phyloP scores from a whole-genome alignment of 2,113 vertebrate species.

The Oplegnathus fasciatus region DNA sequence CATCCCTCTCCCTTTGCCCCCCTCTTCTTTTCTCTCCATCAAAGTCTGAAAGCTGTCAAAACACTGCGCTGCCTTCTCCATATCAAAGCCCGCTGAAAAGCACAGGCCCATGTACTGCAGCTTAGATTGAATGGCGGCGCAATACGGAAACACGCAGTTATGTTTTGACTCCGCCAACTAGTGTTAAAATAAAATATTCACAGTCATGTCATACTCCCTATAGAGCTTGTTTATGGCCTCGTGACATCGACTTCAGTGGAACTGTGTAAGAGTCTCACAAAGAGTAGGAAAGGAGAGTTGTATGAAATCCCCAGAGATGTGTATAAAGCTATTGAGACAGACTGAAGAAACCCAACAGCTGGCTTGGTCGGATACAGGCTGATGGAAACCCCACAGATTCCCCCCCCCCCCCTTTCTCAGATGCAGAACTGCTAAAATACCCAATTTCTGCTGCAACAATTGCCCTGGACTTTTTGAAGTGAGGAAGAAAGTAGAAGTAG shows the following conservation, averaged over 20 bases:
- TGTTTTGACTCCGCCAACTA: conserved; percentile 48
- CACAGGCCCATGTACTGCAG: conserved; percentile 18
- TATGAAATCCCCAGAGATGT: conserved; percentile 14
- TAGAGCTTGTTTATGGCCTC: background rate
- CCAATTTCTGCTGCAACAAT: background rate
- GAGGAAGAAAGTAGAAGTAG: background rate
- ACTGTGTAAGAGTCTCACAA: background rate
- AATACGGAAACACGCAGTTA: conserved; percentile 26
- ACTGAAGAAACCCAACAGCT: conserved; percentile 25
- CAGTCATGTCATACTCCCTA: background rate
- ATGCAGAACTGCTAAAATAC: conserved; percentile 17
- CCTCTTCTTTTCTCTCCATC: conserved; percentile 48
- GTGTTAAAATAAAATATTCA: conserved; percentile 66
- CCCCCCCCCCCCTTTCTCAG: background rate
- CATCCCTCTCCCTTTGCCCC: conserved; percentile 8
- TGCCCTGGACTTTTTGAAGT: background rate
- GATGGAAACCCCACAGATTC: conserved; percentile 24
- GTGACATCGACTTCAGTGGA: background rate
- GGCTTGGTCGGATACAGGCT: conserved; percentile 1
- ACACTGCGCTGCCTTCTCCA: conserved; percentile 63
- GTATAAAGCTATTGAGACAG: conserved; percentile 24
- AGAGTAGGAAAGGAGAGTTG: conserved; percentile 11
- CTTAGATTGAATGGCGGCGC: conserved; percentile 49
- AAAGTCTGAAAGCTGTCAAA: conserved; percentile 75
- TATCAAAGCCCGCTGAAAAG: conserved; percentile 66